Conservation (phyloP, 1,140 invertebrate species). For the Eupristina koningsbergeri region DNA sequence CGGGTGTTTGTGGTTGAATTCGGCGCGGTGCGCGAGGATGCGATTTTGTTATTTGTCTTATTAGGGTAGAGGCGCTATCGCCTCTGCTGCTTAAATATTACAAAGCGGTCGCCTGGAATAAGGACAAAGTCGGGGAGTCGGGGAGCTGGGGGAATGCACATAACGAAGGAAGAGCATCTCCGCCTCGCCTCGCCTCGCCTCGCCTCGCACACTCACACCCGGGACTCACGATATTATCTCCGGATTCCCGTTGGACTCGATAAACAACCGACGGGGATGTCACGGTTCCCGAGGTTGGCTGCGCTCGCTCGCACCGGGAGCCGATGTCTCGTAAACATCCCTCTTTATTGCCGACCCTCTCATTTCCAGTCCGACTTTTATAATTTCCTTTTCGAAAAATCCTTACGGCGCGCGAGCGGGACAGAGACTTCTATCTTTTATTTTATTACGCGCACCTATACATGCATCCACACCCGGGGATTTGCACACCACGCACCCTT, state of each 20-base stretch:
- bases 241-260: slow-evolving; percentile 68
- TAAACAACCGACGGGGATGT: slow-evolving; percentile 64
- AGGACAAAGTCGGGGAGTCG: slow-evolving; percentile 53
- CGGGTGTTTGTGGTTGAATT: too few relatives aligned
- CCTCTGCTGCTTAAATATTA: slow-evolving; percentile 13
- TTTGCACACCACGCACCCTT: neutral
- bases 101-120: slow-evolving; percentile 41
- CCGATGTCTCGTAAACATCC: slow-evolving; percentile 67
- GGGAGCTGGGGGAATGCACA: slow-evolving; percentile 14
- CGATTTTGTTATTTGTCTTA: slow-evolving; percentile 31
- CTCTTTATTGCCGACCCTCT: slow-evolving; percentile 66
- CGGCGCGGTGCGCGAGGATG: neutral
- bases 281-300: slow-evolving; percentile 45
- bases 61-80: slow-evolving; percentile 6
- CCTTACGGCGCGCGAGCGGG: slow-evolving; percentile 11
- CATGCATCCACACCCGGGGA: neutral
- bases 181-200: too few relatives aligned
- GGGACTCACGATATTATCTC: slow-evolving; percentile 63
- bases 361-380: slow-evolving; percentile 67
- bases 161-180: slow-evolving; percentile 22
- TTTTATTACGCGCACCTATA: slow-evolving; percentile 42
- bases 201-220: slow-evolving; percentile 22
- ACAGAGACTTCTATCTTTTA: slow-evolving; percentile 48
- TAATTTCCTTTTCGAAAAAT: slow-evolving; percentile 67
- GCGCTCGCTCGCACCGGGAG: slow-evolving; percentile 59